phyloP scores from a whole-genome alignment of 2,888 invertebrate species.

The Melolontha melolontha region DNA sequence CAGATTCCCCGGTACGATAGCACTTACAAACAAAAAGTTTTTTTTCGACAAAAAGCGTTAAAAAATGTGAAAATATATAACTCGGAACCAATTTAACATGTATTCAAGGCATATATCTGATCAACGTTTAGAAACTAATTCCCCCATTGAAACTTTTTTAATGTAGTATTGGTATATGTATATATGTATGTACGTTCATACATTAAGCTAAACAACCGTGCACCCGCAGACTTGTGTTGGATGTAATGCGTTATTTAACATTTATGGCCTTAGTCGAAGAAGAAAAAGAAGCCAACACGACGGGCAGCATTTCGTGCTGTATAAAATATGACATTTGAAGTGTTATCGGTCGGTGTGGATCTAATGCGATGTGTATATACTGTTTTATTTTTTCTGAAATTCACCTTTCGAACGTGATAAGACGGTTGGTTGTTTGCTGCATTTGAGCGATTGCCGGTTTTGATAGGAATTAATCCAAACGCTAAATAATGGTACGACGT shows the following conservation, averaged over 20 bases:
- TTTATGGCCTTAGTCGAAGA: conserved; percentile 30
- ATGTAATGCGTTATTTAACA: conserved; percentile 39
- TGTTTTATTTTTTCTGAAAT: conserved; percentile 37
- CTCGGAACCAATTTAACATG: conserved; percentile 36
- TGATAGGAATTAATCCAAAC: conserved; percentile 38
- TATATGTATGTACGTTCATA: conserved; percentile 7
- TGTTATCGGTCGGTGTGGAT: conserved; percentile 37
- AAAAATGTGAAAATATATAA: conserved; percentile 31
- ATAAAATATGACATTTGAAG: conserved; percentile 39
- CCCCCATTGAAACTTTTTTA: conserved; percentile 28
- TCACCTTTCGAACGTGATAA: conserved; percentile 39
- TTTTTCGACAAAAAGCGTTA: conserved; percentile 30
- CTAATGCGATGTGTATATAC: conserved; percentile 36
- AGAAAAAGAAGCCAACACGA: conserved; percentile 31
- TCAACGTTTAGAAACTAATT: conserved; percentile 36
- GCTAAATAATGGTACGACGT: conserved; percentile 14
- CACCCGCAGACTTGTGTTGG: conserved; percentile 10
- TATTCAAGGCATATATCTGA: conserved; percentile 32
- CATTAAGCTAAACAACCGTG: conserved; percentile 35
- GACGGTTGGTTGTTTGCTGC: conserved; percentile 30
- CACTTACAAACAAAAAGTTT: conserved; percentile 15
- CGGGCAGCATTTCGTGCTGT: conserved; percentile 31
- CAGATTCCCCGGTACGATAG: conserved; percentile 27
- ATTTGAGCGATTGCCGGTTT: conserved; percentile 34
- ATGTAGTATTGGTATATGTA: conserved; percentile 1